Base-by-base conservation (phyloP, 2,113 vertebrate species). In the Misgurnus anguillicaudatus region DNA sequence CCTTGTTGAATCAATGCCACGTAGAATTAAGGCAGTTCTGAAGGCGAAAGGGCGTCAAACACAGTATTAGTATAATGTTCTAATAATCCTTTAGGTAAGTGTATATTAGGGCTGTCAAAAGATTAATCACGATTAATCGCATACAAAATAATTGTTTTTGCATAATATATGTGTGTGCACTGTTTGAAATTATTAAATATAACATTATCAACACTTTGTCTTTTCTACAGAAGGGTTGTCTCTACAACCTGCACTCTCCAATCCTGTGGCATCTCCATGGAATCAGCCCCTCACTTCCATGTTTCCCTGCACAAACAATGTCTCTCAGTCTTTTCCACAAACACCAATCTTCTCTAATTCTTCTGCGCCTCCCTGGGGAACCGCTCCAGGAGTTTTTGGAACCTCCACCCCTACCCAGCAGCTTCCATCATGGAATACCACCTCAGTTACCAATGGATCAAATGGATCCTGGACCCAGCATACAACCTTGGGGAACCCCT, bases 341-440 rank as follows among this genome's bases (percentile, higher is more conserved):
- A 51, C 89, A 3, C 36, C 87, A 3, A 31, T 80, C 48, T 93
- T 93, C 38, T 72, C 87, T 60, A n/a, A 86, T 71, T 76, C 85
- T 45, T 9, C 89, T 36, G 51, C 78, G 19, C 31, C 89, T 62
- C 70, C 57, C 66, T 96, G 95, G 95, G 92, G 80, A 60, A 90
- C 90, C 9, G 65, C 89, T 63, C 38, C 89, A 6, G 39, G 88
- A 16, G 83, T 87, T 31, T 93, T 94, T 81, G 83, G 85, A 67
- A 53, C 74, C 17, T 19, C 89, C 39, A 2, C 82, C 60, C 5
- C 39, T 62, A 2, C 81, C 0, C 1, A 90, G 64, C 88, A 91
- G 31, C 8, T 90, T 58, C 64, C 92, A 45, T 58, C 90, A 24
- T 95, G 94, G 95, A 45, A 88, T 60, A 31, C 85, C 8, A 42